Base-by-base conservation (phyloP, 2,888 invertebrate genomes). In the Zygaena filipendulae region DNA sequence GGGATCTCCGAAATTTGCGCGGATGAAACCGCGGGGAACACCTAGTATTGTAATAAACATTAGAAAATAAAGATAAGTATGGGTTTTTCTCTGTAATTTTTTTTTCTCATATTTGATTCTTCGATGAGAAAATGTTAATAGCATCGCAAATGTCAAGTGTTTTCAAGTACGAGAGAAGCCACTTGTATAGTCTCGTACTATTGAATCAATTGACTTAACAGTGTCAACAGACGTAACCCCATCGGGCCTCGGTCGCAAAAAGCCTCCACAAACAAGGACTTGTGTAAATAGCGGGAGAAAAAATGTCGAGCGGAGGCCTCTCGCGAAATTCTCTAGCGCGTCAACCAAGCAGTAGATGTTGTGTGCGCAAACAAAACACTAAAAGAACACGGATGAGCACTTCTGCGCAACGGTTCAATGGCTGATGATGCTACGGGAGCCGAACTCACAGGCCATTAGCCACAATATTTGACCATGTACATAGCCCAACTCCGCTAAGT, bases 201-300 rank as follows among this genome's bases (percentile, higher is more conserved):
- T n/a, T n/a, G n/a, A n/a, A n/a, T n/a, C n/a, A n/a, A 67, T 60
- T 60, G 57, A 61, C 59, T 57, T 49, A 59, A 53, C 51, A 56
- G 47, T 56, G 57, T 58, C 58, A 68, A 64, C 48, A 62, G 40
- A 43, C 44, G 54, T 47, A 67, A 67, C 70, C 72, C 68, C 60
- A 68, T 53, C 59, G 60, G 58, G 71, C 74, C 71, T 63, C 72
- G 61, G 51, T 54, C 49, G 62, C 67, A 61, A 67, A 60, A 66
- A 63, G 60, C 56, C 60, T 66, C 52, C 28, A 45, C 59, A 61
- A 62, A 66, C 53, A 68, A 57, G 45, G 40, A 54, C 44, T 53
- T 57, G 51, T 49, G 52, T 54, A 62, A 62, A 69, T 54, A 46
- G 44, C 41, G 43, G 47, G 47, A 55, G 59, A 64, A 69, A 66